Conservation (phyloP, 2,888 invertebrate genomes). For the Electrophaes corylata region DNA sequence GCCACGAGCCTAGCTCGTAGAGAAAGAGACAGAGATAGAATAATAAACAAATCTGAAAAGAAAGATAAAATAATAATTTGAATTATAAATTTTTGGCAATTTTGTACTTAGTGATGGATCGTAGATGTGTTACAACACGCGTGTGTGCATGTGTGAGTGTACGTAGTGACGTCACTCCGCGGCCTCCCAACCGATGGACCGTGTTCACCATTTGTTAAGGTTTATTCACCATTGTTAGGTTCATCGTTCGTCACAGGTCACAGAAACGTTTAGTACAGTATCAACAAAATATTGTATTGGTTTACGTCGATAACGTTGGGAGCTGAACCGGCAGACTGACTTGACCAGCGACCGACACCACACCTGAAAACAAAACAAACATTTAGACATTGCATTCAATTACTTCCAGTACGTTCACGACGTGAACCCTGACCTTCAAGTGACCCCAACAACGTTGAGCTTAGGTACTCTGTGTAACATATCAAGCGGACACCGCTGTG, state of each 20-base stretch:
- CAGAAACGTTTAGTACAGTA: conserved; percentile 77
- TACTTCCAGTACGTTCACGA: too few relatives aligned
- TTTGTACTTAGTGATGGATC: conserved; percentile 82
- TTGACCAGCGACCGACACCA: conserved; percentile 49
- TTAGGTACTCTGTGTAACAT: too few relatives aligned
- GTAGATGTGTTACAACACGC: conserved; percentile 55
- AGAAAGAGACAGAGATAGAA: conserved; percentile 47
- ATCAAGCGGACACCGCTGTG: too few relatives aligned
- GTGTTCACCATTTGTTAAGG: conserved; percentile 25
- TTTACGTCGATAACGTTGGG: conserved; percentile 56
- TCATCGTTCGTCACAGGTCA: conserved; percentile 74
- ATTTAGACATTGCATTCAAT: too few relatives aligned
- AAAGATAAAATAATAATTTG: conserved; percentile 49
- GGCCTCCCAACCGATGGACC: conserved; percentile 43
- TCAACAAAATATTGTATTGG: conserved; percentile 81
- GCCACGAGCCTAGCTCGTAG: conserved; percentile 56
- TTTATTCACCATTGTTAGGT: conserved; percentile 9
- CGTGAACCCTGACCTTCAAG: too few relatives aligned
- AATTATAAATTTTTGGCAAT: conserved; percentile 78
- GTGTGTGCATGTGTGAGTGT: conserved; percentile 47
- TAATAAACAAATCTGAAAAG: conserved; percentile 49
- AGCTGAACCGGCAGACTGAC: conserved; percentile 39
- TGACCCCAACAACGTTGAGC: too few relatives aligned
- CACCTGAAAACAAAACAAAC: conserved; percentile 57
- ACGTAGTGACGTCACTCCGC: conserved; percentile 33